Base-by-base conservation (phyloP, 2,888 invertebrate genomes). In the Tolmerus cingulatus region DNA sequence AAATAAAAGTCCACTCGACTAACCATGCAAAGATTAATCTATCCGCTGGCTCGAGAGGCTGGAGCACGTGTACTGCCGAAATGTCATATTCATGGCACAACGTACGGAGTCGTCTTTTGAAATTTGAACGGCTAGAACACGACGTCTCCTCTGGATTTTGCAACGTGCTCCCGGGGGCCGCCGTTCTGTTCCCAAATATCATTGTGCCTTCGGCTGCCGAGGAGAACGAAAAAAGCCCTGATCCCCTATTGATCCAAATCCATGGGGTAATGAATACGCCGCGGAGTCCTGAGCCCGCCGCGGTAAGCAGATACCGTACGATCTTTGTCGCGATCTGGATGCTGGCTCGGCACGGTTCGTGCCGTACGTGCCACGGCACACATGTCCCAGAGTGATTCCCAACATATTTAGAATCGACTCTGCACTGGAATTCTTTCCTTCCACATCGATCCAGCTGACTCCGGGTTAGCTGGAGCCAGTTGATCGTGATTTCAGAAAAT, bases 401-500 rank as follows among this genome's bases (percentile, higher is more conserved):
- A 84, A 87, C 87, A 85, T 77, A 76, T 87, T 84, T 82, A 77
- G 82, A 76, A 87, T 37, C 30, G 76, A 51, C 55, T 30, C 30
- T 66, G 81, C 37, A 55, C 86, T 77, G 77, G 34, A 86, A 86
- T 77, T 86, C 55, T 86, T 77, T 77, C 66, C 76, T 86, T 86
- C 34, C 76, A 86, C 51, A 86, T 77, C 86, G 55, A 87, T 81
- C 74, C 51, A 12, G 27, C 57, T 51, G 30, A 81, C 34, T 51
- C 27, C 9, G 37, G 46, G 51, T 77, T 51, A 55, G 46, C 43
- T 16, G 23, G 19, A 51, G 34, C 46, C 23, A 66, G 4, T 66
- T 87, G 87, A 87, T 88, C 88, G 88, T 88, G 88, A 88, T 88
- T 87, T 86, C 74, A 86, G 81, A 74, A 86, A 87, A 76, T 82